Evolutionary conservation across 2,888 invertebrate species (phyloP), one percentile per base, ranked within the genome.

Genomic region (Agrochola lota): DNA sequence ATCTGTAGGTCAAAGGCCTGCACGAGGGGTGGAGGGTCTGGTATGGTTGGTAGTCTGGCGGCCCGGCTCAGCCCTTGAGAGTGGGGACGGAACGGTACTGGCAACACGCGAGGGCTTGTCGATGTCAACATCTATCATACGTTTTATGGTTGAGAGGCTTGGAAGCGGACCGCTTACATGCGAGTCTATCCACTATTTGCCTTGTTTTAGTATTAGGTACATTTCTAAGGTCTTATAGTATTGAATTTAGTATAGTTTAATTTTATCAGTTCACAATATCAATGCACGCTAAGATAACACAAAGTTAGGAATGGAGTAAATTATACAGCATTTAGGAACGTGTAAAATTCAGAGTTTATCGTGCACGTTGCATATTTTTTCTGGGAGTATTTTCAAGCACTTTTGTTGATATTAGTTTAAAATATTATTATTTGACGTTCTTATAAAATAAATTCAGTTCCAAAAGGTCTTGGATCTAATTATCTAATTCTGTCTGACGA

Each of bases 121-220:
- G 93, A 92, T 95, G 92, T 92, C 92, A 92, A 92, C 91, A 95
- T 96, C 91, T 94, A 95, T 96, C 96, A 96, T 95, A 95, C 93
- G 95, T 94, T 96, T 96, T 96, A 96, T 95, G 94, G 92, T 83
- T 85, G 91, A 91, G 90, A 93, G 94, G 93, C 92, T 95, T 93
- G 92, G 93, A 95, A 95, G 93, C 93, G 91, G 91, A 92, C 93
- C 94, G 94, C 93, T 94, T 92, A 93, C 94, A 95, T 95, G 95
- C 94, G 89, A 95, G 92, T 92, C 91, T 91, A 91, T 91, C 89
- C 90, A 88, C 88, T 90, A 92, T 86, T 79, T 85, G 83, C 85
- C 86, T 87, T 87, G 85, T 91, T 90, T 89, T 88, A 86, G 85
- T 86, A 89, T 85, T 85, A n/a, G n/a, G n/a, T n/a, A 87, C 78